Conservation (phyloP, 2,888 invertebrate species). For the Heteromurus nitidus region DNA sequence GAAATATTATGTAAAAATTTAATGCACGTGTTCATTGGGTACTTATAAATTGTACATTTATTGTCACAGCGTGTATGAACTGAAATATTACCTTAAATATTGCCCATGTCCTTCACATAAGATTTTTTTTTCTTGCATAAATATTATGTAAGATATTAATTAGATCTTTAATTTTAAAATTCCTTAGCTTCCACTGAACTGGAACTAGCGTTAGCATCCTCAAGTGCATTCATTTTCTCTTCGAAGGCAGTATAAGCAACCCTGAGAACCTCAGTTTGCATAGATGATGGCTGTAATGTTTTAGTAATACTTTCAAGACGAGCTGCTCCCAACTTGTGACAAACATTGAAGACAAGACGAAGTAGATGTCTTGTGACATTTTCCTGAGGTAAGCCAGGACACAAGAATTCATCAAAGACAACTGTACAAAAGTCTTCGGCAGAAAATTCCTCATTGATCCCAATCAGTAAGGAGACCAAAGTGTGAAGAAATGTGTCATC, state of each 20-base stretch:
- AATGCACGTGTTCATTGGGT: no score
- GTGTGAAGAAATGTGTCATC: constrained; percentile 97
- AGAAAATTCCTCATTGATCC: constrained; percentile 93
- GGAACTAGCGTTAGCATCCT: constrained; percentile 33
- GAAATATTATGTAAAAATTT: no score
- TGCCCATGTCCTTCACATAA: no score
- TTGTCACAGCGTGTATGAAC: no score
- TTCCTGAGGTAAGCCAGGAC: constrained; percentile 90
- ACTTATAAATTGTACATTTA: no score
- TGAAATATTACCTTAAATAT: no score
- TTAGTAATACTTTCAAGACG: constrained; percentile 89
- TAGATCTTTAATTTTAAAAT: neutral
- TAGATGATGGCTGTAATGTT: constrained; percentile 81
- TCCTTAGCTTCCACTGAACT: neutral
- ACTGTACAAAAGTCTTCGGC: constrained; percentile 96
- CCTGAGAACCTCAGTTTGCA: constrained; percentile 70
- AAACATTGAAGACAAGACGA: constrained; percentile 92
- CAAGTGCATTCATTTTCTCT: constrained; percentile 69
- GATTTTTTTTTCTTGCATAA: no score
- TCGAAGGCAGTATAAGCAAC: constrained; percentile 68
- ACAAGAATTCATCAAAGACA: constrained; percentile 95
- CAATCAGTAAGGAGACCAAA: constrained; percentile 88
- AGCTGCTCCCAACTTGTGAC: constrained; percentile 87
- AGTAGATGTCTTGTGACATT: constrained; percentile 94
- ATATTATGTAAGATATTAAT: no score